phyloP scores from a whole-genome alignment of 2,888 invertebrate species.

The Drosophila multiciliata region DNA sequence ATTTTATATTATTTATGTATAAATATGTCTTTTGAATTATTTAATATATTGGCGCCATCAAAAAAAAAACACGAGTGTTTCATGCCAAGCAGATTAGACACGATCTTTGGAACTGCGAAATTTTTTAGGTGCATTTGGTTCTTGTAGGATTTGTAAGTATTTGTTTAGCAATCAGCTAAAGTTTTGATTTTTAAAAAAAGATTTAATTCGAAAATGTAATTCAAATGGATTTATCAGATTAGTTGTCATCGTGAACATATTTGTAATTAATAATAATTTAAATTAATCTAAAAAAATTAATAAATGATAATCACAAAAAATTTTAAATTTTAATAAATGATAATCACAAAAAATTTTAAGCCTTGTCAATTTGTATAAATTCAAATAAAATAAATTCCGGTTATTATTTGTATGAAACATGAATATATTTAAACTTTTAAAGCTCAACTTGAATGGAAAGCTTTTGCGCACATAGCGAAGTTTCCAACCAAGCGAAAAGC shows the following conservation, averaged over 20 bases:
- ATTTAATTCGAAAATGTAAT: background rate
- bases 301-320: background rate
- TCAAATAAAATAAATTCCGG: background rate
- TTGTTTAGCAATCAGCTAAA: background rate
- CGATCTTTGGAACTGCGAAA: slow-evolving; percentile 13
- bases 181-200: no score
- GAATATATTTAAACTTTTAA: background rate
- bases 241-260: background rate
- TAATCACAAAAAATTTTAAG: background rate
- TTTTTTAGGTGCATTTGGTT: slow-evolving; percentile 11
- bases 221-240: background rate
- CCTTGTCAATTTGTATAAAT: background rate
- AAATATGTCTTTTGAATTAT: slow-evolving; percentile 26
- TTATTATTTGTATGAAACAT: background rate
- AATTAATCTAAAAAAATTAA: no score
- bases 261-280: background rate
- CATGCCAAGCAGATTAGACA: slow-evolving; percentile 29
- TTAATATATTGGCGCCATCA: slow-evolving; percentile 20
- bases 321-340: no score
- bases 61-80: slow-evolving; percentile 12
- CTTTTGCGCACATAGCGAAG: slow-evolving; percentile 6
- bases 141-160: background rate
- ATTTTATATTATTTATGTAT: background rate
- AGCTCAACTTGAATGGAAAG: background rate
- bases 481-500: slow-evolving; percentile 17